phyloP scores from a whole-genome alignment of 2,888 invertebrate genomes.

The Athalia rosae region DNA sequence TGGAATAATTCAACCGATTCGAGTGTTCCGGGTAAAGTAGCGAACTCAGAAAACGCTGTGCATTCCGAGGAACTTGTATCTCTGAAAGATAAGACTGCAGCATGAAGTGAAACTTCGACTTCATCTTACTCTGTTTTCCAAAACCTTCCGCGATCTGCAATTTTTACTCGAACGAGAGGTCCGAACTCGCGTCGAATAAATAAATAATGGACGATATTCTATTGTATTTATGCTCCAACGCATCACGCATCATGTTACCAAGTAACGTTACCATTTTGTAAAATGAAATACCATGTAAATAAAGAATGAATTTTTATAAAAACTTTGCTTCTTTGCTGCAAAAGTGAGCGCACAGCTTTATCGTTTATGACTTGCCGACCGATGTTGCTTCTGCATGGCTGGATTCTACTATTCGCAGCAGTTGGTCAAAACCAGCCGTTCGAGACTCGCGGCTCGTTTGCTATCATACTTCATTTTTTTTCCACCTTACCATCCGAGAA shows the following conservation, averaged over 20 bases:
- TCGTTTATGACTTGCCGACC: neutral
- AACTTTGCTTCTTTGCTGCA: neutral
- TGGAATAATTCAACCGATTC: slow-evolving; percentile 71
- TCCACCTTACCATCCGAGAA: neutral
- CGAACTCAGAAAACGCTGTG: slow-evolving; percentile 52
- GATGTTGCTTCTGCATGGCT: neutral
- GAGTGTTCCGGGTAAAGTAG: slow-evolving; percentile 27
- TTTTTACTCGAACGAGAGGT: neutral
- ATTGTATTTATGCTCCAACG: too few relatives aligned
- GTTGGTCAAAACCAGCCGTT: too few relatives aligned
- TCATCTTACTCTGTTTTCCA: too few relatives aligned
- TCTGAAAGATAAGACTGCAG: slow-evolving; percentile 67
- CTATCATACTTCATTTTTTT: too few relatives aligned
- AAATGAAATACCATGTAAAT: too few relatives aligned
- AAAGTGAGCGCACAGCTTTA: neutral
- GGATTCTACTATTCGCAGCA: too few relatives aligned
- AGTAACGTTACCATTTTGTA: too few relatives aligned
- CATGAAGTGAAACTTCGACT: slow-evolving; percentile 62
- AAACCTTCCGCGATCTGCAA: too few relatives aligned
- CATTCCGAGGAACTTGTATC: slow-evolving; percentile 72
- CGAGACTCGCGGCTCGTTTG: too few relatives aligned
- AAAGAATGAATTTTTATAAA: neutral
- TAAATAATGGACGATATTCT: too few relatives aligned
- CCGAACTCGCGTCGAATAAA: neutral
- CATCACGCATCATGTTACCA: too few relatives aligned